Conservation (phyloP, 2,888 invertebrate genomes). For the Drosophila dives region DNA sequence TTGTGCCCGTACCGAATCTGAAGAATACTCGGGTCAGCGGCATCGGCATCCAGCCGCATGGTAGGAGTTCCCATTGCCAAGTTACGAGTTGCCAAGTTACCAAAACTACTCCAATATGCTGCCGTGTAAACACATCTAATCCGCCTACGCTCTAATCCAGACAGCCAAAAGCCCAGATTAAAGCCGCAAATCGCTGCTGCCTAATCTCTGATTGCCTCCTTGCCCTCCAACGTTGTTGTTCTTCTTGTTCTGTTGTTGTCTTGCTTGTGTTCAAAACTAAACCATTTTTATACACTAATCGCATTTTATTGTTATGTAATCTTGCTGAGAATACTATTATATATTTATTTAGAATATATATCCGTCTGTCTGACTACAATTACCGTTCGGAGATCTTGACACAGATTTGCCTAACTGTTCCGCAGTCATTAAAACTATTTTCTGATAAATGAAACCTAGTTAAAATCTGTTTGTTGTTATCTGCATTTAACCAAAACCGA, state of each 20-base stretch:
- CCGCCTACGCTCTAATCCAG: slow-evolving; percentile 60
- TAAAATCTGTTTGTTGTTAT: background rate
- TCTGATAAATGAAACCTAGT: background rate
- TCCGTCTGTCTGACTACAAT: background rate
- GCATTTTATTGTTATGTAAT: slow-evolving; percentile 52
- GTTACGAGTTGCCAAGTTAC: slow-evolving; percentile 45
- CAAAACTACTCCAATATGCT: slow-evolving; percentile 38
- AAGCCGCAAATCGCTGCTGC: slow-evolving; percentile 30
- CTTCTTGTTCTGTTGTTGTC: slow-evolving; percentile 35
- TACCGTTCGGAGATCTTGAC: background rate
- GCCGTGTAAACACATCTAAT: slow-evolving; percentile 46
- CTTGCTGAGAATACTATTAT: background rate
- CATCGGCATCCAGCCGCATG: slow-evolving; percentile 91
- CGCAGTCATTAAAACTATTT: background rate
- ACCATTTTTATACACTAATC: slow-evolving; percentile 66
- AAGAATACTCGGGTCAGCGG: slow-evolving; percentile 90
- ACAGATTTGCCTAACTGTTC: background rate
- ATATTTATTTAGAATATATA: background rate
- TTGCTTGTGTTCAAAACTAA: slow-evolving; percentile 50
- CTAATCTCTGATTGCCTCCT: slow-evolving; percentile 37
- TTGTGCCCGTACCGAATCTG: slow-evolving; percentile 88
- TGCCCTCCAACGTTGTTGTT: slow-evolving; percentile 35
- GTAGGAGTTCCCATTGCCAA: slow-evolving; percentile 85
- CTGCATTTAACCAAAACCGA: background rate
- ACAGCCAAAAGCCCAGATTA: slow-evolving; percentile 29